Conservation (phyloP, 2,113 vertebrate genomes). For the Oncorhynchus clarkii region DNA sequence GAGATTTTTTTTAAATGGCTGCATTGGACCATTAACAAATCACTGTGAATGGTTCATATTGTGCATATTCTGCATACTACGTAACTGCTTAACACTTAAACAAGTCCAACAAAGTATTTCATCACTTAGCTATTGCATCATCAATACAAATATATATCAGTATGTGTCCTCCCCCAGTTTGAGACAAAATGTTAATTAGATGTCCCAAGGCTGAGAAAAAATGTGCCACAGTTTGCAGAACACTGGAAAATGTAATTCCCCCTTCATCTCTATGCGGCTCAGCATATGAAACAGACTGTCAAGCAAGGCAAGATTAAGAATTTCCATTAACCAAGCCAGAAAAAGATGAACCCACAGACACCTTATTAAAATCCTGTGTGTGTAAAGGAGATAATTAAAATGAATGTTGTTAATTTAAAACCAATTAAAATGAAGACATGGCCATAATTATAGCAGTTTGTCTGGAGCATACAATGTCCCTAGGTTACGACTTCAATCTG, state of each 20-base stretch:
- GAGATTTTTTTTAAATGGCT: no score
- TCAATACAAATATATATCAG: not conserved
- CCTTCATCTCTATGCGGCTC: slow-evolving; percentile 1
- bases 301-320: slow-evolving; percentile 25
- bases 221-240: not conserved
- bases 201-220: not conserved
- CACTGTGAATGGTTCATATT: no score
- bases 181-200: slow-evolving; percentile 25
- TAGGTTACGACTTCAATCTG: slow-evolving; percentile 38
- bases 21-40: no score
- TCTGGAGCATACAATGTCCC: slow-evolving; percentile 31
- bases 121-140: not conserved
- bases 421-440: slow-evolving; percentile 43
- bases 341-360: slow-evolving; percentile 23
- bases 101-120: not conserved
- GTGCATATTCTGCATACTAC: no score
- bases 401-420: slow-evolving; percentile 41
- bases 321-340: slow-evolving; percentile 30
- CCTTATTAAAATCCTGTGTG: slow-evolving; percentile 8
- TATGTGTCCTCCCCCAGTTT: slow-evolving; percentile 9
- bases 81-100: no score
- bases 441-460: slow-evolving; percentile 31
- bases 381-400: slow-evolving; percentile 31
- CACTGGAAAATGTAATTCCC: not conserved
- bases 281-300: slow-evolving; percentile 10